A percentile compares a stretch with the other conserved stretches of the same genome.
Conservation (phyloP, 2,113 vertebrate genomes). For the Platysteira castanea region DNA sequence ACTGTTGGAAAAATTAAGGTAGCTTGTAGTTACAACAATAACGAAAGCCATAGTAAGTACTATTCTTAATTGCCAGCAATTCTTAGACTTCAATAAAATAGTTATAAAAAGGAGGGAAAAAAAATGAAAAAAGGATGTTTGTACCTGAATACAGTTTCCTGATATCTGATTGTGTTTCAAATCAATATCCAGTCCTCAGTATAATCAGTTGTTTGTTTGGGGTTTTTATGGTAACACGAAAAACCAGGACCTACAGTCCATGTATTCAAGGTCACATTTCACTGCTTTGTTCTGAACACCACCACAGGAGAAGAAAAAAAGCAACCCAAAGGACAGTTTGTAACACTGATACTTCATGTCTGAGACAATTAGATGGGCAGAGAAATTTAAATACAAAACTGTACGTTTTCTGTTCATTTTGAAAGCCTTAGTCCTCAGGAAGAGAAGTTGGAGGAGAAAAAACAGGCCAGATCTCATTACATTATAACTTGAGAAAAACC, state of each 20-base stretch:
- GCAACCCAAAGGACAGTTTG: constrained; percentile 52
- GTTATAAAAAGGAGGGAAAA: constrained; percentile 14
- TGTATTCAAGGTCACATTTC: constrained; percentile 45
- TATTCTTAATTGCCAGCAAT: constrained; percentile 76
- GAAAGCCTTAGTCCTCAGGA: constrained; percentile 65
- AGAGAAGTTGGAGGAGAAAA: constrained; percentile 25
- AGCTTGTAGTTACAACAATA: constrained; percentile 77
- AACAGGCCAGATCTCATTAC: constrained; percentile 52
- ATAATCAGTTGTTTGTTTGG: constrained; percentile 16
- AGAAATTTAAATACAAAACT: constrained; percentile 52
- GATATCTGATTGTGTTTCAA: constrained; percentile 65
- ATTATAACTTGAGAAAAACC: constrained; percentile 56
- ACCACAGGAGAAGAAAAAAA: constrained; percentile 61
- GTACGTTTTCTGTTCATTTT: constrained; percentile 40
- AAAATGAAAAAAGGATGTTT: constrained; percentile 29
- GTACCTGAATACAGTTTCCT: constrained; percentile 74
- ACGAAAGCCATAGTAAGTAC: constrained; percentile 71
- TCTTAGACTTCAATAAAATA: constrained; percentile 73
- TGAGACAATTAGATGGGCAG: constrained; percentile 26
- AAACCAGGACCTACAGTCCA: constrained; percentile 48
- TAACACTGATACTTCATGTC: constrained; percentile 71
- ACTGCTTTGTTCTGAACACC: constrained; percentile 45
- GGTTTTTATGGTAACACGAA: constrained; percentile 20
- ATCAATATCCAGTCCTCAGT: constrained; percentile 54
- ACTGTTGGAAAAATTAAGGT: constrained; percentile 79